These are phyloP conservation scores for Eudasyphora cyanicolor DNA, from an alignment of 2,888 invertebrate species.

Conservation along the genomic window DNA sequence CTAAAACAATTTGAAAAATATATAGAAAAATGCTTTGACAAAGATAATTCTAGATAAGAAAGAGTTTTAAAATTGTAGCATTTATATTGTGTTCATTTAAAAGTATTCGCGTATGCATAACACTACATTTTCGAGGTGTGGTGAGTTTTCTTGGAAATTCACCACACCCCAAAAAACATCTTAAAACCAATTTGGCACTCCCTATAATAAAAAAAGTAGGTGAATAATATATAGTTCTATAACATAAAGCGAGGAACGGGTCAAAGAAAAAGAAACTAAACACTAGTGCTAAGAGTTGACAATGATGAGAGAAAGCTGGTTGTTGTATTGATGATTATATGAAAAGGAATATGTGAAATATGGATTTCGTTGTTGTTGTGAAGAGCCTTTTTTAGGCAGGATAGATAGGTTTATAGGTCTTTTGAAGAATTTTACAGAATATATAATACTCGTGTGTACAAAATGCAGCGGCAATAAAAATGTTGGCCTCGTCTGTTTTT, in stretches of 20 bases:
- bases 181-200: too few species aligned
- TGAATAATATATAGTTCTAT: not conserved
- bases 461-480: constrained; percentile 58
- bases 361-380: constrained; percentile 29
- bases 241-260: not conserved
- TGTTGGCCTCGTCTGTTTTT: not conserved
- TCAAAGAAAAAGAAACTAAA: not conserved
- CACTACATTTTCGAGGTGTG: not conserved
- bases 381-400: too few species aligned
- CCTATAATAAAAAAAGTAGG: not conserved
- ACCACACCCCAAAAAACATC: constrained; percentile 6
- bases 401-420: too few species aligned
- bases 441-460: constrained; percentile 16
- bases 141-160: not conserved
- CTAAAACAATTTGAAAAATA: too few species aligned
- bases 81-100: too few species aligned
- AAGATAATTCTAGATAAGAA: too few species aligned
- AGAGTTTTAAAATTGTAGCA: too few species aligned
- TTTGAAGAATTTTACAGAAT: not conserved
- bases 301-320: constrained; percentile 15
- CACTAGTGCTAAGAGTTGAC: not conserved
- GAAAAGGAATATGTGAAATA: not conserved
- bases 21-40: too few species aligned
- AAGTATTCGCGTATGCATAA: not conserved
- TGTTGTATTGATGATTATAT: constrained; percentile 44